These are phyloP conservation scores for Sinodicranocentrus sp. DNA, from an alignment of 2,888 invertebrate species.

Conservation along the genomic window DNA sequence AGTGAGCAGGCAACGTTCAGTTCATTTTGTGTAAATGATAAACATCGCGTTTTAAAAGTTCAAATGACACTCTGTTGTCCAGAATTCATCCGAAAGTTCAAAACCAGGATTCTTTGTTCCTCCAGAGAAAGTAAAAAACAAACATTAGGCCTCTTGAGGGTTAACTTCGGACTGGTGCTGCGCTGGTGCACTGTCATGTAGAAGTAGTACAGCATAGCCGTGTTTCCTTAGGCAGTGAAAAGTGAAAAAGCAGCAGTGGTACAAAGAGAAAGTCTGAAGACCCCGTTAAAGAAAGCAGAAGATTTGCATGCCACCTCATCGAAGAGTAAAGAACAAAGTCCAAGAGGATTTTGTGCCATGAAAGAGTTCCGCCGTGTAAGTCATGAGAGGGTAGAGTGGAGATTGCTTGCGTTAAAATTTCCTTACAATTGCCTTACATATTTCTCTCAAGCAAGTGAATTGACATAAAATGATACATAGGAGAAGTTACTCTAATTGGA, in stretches of 20 bases:
- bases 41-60: too few species aligned
- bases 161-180: not conserved
- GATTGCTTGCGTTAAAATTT: too few species aligned
- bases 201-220: not conserved
- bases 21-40: too few species aligned
- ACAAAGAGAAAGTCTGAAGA: not conserved
- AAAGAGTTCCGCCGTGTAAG: not conserved
- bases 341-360: not conserved
- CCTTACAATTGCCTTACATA: too few species aligned
- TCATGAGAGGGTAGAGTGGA: constrained; percentile 7
- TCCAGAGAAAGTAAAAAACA: not conserved
- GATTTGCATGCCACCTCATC: constrained; percentile 45
- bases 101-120: not conserved
- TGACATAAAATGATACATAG: too few species aligned
- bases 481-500: too few species aligned
- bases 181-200: not conserved
- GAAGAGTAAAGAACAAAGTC: not conserved
- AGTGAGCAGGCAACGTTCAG: too few species aligned
- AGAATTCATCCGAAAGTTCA: not conserved
- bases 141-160: not conserved
- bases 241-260: not conserved
- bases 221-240: not conserved
- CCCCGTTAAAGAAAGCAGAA: constrained; percentile 38
- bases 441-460: too few species aligned
- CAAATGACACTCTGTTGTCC: too few species aligned